Evolutionary conservation across 2,797 vertebrate species (phyloP).

Genomic region (Pantherophis vulpinus): DNA sequence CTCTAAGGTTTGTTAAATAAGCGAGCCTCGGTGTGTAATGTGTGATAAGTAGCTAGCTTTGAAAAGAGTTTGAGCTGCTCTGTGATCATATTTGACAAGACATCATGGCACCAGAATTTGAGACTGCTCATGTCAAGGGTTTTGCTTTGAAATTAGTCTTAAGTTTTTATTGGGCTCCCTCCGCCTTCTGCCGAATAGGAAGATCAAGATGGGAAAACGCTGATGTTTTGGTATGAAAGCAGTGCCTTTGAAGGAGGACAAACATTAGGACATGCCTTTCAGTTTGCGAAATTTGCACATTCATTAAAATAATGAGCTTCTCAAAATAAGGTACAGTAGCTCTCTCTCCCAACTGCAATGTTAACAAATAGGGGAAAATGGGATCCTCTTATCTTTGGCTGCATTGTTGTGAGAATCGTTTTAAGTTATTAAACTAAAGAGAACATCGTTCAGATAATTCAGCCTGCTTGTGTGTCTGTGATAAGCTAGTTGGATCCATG

Average conservation of each 20-base stretch:
- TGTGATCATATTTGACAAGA: conserved; percentile 2
- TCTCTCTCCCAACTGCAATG: conserved; percentile 39
- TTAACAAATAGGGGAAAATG: conserved; percentile 48
- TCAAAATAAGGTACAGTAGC: conserved; percentile 20
- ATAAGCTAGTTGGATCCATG: conserved; percentile 30
- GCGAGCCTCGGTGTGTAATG: neutral
- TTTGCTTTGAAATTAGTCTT: conserved; percentile 12
- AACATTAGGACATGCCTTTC: conserved; percentile 10
- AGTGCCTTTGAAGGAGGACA: conserved; percentile 14
- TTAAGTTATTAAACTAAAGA: conserved; percentile 43
- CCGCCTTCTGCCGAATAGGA: fast-evolving
- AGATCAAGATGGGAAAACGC: fast-evolving
- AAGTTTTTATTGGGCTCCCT: neutral
- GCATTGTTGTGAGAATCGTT: conserved; percentile 49
- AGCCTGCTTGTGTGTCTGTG: conserved; percentile 45
- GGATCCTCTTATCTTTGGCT: conserved; percentile 38
- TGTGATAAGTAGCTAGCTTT: neutral
- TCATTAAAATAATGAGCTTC: conserved; percentile 53
- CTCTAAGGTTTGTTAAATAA: neutral
- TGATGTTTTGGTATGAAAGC: conserved; percentile 16
- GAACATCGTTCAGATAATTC: conserved; percentile 52
- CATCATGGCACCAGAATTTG: neutral
- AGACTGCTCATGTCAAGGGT: neutral
- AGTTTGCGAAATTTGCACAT: conserved; percentile 22
- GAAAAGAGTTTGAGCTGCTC: neutral